These are phyloP conservation scores for Paralichthys olivaceus DNA, from an alignment of 2,113 vertebrate genomes.

Conservation along the genomic window DNA sequence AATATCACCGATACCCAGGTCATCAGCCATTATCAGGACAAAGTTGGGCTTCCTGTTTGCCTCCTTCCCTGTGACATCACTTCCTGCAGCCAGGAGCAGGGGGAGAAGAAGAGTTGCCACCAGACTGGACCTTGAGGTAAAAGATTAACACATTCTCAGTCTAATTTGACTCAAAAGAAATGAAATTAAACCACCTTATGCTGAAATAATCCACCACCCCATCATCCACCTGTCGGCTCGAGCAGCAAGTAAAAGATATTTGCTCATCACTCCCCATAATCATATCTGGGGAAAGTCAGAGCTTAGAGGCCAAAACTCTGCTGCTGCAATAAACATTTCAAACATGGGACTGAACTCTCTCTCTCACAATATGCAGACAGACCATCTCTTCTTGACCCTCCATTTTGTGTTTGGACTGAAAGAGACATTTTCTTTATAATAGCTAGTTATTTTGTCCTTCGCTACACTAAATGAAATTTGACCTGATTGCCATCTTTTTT, in stretches of 20 bases:
- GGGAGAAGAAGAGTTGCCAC: constrained; percentile 21
- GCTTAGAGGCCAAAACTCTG: too few species aligned
- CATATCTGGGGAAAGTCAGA: too few species aligned
- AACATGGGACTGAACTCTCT: too few species aligned
- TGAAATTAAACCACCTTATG: not conserved
- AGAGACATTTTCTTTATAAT: not conserved
- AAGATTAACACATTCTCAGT: not conserved
- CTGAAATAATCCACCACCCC: not conserved
- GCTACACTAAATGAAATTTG: too few species aligned
- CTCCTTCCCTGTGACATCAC: constrained; percentile 30
- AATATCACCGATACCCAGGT: constrained; percentile 89
- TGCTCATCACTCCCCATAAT: not conserved
- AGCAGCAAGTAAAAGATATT: not conserved
- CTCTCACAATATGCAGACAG: not conserved
- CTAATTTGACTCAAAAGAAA: not conserved
- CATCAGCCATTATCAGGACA: constrained; percentile 87
- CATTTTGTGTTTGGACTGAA: not conserved
- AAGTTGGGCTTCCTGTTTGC: constrained; percentile 82
- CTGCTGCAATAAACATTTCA: too few species aligned
- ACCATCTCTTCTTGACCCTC: not conserved
- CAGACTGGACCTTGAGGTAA: constrained; percentile 30
- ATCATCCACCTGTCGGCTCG: not conserved
- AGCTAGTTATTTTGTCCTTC: not conserved
- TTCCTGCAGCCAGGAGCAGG: constrained; percentile 50
- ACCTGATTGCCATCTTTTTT: not conserved